Percentiles rank a stretch among this genome's conserved stretches.
Evolutionary conservation across 2,113 vertebrate species (phyloP).

Genomic region (Calyptommatus sinebrachiatus): DNA sequence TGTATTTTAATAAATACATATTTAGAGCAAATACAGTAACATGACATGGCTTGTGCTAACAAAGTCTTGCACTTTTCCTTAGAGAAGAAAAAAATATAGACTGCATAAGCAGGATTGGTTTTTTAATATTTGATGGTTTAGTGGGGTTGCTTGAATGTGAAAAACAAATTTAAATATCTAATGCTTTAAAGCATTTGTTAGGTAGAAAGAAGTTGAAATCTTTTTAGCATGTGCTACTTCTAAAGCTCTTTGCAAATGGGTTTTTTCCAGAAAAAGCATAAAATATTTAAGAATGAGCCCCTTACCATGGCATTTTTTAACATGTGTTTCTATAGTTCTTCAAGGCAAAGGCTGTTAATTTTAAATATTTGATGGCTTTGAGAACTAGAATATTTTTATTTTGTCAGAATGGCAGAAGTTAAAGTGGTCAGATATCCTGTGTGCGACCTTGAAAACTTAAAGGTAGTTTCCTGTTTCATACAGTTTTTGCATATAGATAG

Average conservation of each 20-base stretch:
- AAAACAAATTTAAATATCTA: conserved; percentile 49
- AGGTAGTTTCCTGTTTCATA: conserved; percentile 15
- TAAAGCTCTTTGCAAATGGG: neutral
- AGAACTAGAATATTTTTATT: conserved; percentile 24
- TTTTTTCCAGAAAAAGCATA: conserved; percentile 33
- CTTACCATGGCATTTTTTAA: neutral
- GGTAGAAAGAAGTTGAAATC: conserved; percentile 37
- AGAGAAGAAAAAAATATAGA: neutral
- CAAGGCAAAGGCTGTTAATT: neutral
- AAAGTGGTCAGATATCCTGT: conserved; percentile 22
- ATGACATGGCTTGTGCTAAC: conserved; percentile 32
- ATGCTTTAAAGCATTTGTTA: conserved; percentile 36
- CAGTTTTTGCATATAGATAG: neutral
- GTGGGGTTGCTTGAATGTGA: conserved; percentile 23
- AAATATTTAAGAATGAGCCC: conserved; percentile 23
- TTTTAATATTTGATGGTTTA: conserved; percentile 54
- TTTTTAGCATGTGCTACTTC: conserved; percentile 21
- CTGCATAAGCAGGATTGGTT: neutral
- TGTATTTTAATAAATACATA: conserved; percentile 56
- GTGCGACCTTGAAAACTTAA: conserved; percentile 31
- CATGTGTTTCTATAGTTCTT: neutral
- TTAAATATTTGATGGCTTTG: conserved; percentile 25
- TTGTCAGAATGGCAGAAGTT: neutral
- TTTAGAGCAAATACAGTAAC: conserved; percentile 39
- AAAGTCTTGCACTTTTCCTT: conserved; percentile 16